These are phyloP conservation scores for Dryococelus australis DNA, from an alignment of 2,888 invertebrate genomes.

Conservation along the genomic window DNA sequence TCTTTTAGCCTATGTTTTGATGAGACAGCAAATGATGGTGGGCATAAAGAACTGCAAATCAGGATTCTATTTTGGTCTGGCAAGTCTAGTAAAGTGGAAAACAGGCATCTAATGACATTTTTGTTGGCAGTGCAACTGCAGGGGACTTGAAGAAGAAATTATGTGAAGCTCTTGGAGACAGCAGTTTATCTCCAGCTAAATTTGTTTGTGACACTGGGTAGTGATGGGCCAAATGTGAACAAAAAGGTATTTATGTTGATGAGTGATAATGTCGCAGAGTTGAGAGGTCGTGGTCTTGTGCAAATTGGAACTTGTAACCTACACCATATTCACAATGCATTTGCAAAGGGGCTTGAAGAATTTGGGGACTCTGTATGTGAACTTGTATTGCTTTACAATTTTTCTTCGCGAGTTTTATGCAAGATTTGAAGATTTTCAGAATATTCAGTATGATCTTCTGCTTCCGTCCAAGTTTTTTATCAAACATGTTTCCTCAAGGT, in stretches of 20 bases:
- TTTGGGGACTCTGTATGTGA: slow-evolving; percentile 11
- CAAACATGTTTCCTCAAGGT: slow-evolving; percentile 26
- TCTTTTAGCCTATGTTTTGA: background rate
- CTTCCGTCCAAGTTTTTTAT: slow-evolving; percentile 23
- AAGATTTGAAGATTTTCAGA: slow-evolving; percentile 16
- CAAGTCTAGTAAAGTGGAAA: background rate
- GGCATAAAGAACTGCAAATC: background rate
- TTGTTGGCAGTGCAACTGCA: background rate
- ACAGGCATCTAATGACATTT: background rate
- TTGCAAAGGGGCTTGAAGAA: slow-evolving; percentile 6
- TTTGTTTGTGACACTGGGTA: background rate
- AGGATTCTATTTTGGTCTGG: background rate
- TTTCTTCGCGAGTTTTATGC: background rate
- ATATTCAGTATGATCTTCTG: slow-evolving; percentile 20
- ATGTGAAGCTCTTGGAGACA: slow-evolving; percentile 9
- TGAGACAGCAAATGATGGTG: slow-evolving; percentile 12
- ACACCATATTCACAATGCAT: slow-evolving; percentile 16
- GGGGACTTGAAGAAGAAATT: too few relatives aligned
- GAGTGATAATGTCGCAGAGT: background rate
- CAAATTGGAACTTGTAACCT: background rate
- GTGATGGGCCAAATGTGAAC: background rate
- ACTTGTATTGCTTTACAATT: slow-evolving; percentile 23
- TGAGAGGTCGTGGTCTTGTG: background rate
- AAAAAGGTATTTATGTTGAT: background rate
- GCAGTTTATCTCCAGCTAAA: background rate